These are phyloP conservation scores for Tiliacea citrago DNA, from an alignment of 2,888 invertebrate species.

Conservation along the genomic window DNA sequence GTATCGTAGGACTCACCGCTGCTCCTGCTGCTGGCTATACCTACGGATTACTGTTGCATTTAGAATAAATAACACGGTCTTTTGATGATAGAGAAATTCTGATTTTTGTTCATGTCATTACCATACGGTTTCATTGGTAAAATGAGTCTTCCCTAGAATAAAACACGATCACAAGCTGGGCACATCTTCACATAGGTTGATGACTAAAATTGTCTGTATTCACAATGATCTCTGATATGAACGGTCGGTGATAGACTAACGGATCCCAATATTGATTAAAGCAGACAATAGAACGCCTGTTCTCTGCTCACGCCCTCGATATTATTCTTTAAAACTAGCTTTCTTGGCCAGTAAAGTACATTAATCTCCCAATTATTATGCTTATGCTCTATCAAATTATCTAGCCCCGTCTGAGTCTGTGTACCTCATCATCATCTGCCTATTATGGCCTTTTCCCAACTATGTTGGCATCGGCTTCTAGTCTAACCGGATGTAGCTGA, in stretches of 20 bases:
- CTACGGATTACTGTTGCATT: background rate
- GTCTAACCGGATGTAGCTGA: no score
- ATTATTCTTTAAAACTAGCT: background rate
- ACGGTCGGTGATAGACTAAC: background rate
- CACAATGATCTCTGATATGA: background rate
- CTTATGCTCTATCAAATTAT: constrained; percentile 25
- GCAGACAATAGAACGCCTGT: background rate
- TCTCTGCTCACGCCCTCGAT: background rate
- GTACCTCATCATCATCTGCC: no score
- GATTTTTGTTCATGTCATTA: background rate
- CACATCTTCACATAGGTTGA: background rate
- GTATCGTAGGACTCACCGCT: constrained; percentile 31
- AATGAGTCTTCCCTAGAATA: background rate
- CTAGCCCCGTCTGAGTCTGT: background rate
- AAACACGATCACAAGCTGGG: background rate
- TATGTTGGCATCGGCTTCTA: no score
- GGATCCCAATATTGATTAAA: background rate
- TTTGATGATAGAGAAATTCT: background rate
- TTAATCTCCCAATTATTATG: constrained; percentile 6
- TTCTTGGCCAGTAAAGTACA: constrained; percentile 8
- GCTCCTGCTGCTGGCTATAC: background rate
- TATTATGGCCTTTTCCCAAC: no score
- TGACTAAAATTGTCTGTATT: background rate
- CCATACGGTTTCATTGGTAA: background rate
- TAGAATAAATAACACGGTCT: background rate